These are phyloP conservation scores for Achatina immaculata DNA, from an alignment of 1,140 invertebrate genomes.

Conservation along the genomic window DNA sequence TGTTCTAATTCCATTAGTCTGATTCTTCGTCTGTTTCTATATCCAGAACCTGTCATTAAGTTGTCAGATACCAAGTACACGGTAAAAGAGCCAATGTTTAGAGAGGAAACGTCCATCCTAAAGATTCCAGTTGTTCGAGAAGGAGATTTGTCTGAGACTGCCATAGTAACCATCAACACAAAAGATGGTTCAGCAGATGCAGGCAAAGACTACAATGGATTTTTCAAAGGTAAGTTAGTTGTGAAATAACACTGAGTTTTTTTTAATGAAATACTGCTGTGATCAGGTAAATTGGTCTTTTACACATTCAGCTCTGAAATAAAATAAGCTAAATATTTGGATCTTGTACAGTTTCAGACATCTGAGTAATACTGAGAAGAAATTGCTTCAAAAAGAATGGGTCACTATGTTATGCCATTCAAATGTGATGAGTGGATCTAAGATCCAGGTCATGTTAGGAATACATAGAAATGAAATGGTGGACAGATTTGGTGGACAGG, in stretches of 20 bases:
- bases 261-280: conserved; percentile 47
- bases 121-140: conserved; percentile 67
- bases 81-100: conserved; percentile 68
- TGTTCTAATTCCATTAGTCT: no score
- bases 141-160: conserved; percentile 69
- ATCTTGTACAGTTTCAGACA: no score
- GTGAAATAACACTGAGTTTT: conserved; percentile 52
- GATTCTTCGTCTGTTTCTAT: neutral
- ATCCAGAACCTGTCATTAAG: conserved; percentile 66
- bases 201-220: conserved; percentile 70
- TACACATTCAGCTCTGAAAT: no score
- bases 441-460: no score
- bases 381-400: no score
- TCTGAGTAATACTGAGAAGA: no score
- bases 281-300: no score
- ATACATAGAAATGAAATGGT: no score
- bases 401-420: no score
- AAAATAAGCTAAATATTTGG: no score
- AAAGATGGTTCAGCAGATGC: conserved; percentile 71
- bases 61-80: conserved; percentile 63
- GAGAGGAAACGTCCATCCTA: conserved; percentile 59
- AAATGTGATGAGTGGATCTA: no score
- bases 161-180: conserved; percentile 69
- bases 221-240: conserved; percentile 65
- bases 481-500: no score